Evolutionary conservation across 2,797 vertebrate species (phyloP).

Genomic region (Acomys russatus): DNA sequence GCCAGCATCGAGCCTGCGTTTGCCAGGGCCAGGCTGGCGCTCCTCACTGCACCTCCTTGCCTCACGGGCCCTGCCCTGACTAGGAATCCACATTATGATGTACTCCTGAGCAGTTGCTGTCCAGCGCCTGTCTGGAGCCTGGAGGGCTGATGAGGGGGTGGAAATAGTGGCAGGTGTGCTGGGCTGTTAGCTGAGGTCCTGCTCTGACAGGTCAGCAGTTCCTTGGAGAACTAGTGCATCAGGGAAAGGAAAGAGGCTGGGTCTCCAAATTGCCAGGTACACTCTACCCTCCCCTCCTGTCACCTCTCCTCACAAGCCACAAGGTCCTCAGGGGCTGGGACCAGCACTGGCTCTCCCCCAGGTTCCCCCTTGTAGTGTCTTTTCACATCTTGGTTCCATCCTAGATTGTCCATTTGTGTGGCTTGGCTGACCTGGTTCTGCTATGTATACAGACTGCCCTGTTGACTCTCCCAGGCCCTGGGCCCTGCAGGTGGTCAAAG

Average conservation of each 20-base stretch:
- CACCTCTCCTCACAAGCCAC: neutral
- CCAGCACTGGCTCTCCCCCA: neutral
- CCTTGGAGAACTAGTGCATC: neutral
- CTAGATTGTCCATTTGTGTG: neutral
- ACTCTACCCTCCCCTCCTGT: too few species aligned
- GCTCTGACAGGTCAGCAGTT: neutral
- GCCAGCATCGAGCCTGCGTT: neutral
- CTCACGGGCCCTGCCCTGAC: rapidly evolving
- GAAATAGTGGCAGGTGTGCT: neutral
- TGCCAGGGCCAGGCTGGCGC: rapidly evolving
- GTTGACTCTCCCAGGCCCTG: neutral
- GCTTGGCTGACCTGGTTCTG: neutral
- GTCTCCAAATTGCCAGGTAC: neutral
- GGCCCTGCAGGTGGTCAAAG: neutral
- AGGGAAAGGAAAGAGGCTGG: neutral
- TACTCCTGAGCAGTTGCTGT: neutral
- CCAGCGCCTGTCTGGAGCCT: neutral
- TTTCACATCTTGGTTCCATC: neutral
- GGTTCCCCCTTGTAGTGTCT: neutral
- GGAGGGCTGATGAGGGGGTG: neutral
- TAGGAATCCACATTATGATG: rapidly evolving
- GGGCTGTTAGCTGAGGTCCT: neutral
- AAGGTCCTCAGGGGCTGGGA: neutral
- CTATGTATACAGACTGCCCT: neutral
- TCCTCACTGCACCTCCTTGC: neutral